Evolutionary conservation across 2,888 invertebrate genomes (phyloP), one percentile per base, ranked within the genome.

Genomic region (Alviniconcha strummeri): DNA sequence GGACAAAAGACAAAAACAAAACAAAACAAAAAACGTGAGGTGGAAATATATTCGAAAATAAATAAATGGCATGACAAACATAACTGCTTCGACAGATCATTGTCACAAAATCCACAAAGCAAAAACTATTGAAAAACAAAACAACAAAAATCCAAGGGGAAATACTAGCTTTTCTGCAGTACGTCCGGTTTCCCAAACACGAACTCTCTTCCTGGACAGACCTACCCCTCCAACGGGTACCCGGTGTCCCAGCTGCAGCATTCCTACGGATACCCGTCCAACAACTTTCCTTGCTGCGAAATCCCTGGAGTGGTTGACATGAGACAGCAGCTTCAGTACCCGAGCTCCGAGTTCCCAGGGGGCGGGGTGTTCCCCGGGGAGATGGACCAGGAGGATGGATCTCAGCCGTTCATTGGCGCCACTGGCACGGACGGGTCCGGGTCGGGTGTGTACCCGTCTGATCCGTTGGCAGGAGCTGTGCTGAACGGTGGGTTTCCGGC

Each of bases 241-340:
- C 81, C 81, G 7, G 67, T 81, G 13, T 81, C 81, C 11, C 13
- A n/a, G 17, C 60, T 81, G 60, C 17, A 52, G 15, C 57, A 74
- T n/a, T 64, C 64, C 1, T 81, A 64, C 19, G 81, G 81, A 0
- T 81, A 81, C 81, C 81, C 81, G 1, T 11, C 60, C 54, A 52
- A 8, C 81, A 81, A 75, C 74, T 81, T 60, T 13, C 81, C 81
- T n/a, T 81, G 75, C 54, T 75, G 81, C n/a, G 81, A 64, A 15
- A 64, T 81, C 17, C 75, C 81, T 6, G 81, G 75, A 54, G 57
- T 54, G 60, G 11, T 71, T 7, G 71, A 81, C 15, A 57, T 72
- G 8, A 52, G 81, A 15, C 17, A 56, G 6, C 67, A 69, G 54
- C 55, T 54, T 4, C 8, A 60, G 11, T 81, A 81, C 54, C 81